These are phyloP conservation scores for Coleophora flavipennella DNA, from an alignment of 2,888 invertebrate species.

Conservation along the genomic window DNA sequence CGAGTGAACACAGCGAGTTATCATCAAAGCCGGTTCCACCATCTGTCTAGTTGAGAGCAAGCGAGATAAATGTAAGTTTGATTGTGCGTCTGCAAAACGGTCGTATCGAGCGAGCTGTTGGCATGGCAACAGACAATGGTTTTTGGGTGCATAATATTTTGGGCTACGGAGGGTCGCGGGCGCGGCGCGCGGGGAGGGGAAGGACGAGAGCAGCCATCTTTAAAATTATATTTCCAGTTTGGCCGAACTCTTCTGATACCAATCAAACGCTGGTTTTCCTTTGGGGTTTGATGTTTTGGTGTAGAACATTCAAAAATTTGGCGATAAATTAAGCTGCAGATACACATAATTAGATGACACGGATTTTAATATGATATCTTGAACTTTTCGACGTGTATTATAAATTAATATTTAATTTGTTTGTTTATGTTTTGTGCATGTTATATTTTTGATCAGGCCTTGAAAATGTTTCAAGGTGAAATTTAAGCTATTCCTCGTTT, in stretches of 20 bases:
- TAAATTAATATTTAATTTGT: too few species aligned
- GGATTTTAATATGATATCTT: too few species aligned
- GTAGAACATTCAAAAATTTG: not conserved
- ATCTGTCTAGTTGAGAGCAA: slow-evolving; percentile 52
- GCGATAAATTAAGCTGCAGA: not conserved
- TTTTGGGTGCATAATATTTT: slow-evolving; percentile 74
- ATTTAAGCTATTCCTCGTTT: too few species aligned
- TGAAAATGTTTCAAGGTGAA: too few species aligned
- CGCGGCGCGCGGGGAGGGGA: slow-evolving; percentile 38
- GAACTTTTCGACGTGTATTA: too few species aligned
- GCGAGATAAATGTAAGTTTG: slow-evolving; percentile 59
- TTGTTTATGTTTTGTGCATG: too few species aligned
- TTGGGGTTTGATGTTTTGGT: not conserved
- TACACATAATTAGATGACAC: too few species aligned
- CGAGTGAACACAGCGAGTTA: slow-evolving; percentile 41
- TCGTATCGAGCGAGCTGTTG: slow-evolving; percentile 66
- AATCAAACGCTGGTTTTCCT: slow-evolving; percentile 10
- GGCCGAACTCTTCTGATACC: slow-evolving; percentile 56
- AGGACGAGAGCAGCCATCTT: slow-evolving; percentile 61
- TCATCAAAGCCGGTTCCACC: slow-evolving; percentile 52
- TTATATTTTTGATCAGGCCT: too few species aligned
- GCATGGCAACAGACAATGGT: slow-evolving; percentile 72
- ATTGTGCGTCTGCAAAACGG: slow-evolving; percentile 45
- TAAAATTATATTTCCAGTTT: slow-evolving; percentile 71
- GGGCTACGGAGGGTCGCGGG: slow-evolving; percentile 57